Evolutionary conservation across 1,140 invertebrate genomes (phyloP).

Genomic region (Papilio helenus): DNA sequence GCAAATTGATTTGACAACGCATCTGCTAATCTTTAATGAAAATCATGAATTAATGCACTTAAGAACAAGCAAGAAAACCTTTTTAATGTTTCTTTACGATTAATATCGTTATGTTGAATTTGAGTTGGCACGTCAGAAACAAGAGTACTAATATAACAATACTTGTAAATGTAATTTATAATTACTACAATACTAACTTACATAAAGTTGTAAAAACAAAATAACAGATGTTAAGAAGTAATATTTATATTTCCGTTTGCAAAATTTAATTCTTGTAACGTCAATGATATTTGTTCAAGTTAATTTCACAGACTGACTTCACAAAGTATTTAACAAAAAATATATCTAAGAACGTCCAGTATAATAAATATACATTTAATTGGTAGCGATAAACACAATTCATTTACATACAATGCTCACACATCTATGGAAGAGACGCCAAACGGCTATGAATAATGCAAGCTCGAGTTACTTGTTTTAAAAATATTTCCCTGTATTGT

Average conservation of each 20-base stretch:
- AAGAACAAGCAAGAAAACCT: background rate
- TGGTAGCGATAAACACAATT: constrained; percentile 24
- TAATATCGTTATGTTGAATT: background rate
- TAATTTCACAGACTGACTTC: background rate
- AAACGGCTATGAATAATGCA: constrained; percentile 32
- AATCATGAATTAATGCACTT: constrained; percentile 17
- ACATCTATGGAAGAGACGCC: constrained; percentile 21
- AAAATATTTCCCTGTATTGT: constrained; percentile 33
- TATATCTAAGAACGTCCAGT: background rate
- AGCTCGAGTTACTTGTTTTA: constrained; percentile 30
- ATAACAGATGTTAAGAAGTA: background rate
- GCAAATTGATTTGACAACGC: constrained; percentile 11
- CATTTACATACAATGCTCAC: constrained; percentile 33
- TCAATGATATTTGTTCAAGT: background rate
- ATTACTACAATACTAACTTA: no score
- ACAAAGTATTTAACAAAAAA: background rate
- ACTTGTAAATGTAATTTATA: no score
- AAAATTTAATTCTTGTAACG: background rate
- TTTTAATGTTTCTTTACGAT: background rate
- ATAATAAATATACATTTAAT: constrained; percentile 33
- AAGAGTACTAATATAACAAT: no score
- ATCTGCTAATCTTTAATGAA: constrained; percentile 14
- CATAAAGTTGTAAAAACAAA: no score
- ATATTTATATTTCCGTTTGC: background rate
- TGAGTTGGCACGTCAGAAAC: background rate